phyloP scores from a whole-genome alignment of 2,113 vertebrate species.

The Pavo muticus region DNA sequence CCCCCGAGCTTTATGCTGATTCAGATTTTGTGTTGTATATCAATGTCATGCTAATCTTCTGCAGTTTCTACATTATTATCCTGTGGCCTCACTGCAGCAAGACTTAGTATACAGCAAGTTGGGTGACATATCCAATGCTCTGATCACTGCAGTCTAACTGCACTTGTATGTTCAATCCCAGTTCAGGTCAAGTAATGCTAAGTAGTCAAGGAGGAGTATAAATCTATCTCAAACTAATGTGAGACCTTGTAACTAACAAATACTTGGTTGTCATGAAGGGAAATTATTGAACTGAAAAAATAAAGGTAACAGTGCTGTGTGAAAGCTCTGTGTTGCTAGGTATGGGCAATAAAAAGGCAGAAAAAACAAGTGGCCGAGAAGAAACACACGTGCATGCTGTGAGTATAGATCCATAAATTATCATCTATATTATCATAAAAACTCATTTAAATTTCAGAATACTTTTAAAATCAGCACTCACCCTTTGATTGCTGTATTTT shows the following conservation, averaged over 20 bases:
- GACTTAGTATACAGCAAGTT: not conserved
- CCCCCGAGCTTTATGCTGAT: not conserved
- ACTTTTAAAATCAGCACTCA: conserved; percentile 10
- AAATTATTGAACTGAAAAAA: not conserved
- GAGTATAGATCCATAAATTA: conserved; percentile 57
- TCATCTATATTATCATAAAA: conserved; percentile 52
- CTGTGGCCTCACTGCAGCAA: not conserved
- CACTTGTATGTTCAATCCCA: not conserved
- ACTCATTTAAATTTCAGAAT: conserved; percentile 69
- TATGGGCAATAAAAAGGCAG: not conserved
- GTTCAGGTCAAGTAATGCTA: not conserved
- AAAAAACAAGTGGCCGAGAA: not conserved
- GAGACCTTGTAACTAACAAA: not conserved
- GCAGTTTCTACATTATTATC: not conserved
- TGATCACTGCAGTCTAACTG: not conserved
- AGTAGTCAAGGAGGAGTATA: not conserved
- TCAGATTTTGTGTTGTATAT: not conserved
- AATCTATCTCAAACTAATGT: not conserved
- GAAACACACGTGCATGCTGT: not conserved
- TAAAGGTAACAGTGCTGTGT: not conserved
- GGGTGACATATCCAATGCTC: not conserved
- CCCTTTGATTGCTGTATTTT: conserved; percentile 46
- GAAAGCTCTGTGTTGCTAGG: not conserved
- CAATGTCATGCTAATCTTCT: not conserved
- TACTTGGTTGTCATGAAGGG: not conserved